Evolutionary conservation across 2,113 vertebrate species (phyloP), one percentile per base, ranked within the genome.

Genomic region (Mesembrinibis cayennensis): DNA sequence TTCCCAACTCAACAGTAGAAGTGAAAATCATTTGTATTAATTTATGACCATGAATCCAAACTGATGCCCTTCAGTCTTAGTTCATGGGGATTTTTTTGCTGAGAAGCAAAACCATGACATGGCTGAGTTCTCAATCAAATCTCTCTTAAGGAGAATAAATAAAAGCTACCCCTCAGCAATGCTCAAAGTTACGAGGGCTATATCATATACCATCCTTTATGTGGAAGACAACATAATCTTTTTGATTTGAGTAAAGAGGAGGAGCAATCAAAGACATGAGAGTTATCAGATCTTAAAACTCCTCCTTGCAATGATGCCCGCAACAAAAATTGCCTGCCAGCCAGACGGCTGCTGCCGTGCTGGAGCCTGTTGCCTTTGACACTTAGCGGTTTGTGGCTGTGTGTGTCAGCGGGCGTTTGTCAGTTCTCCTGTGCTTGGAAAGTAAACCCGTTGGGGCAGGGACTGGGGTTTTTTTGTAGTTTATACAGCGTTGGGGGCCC

Each of bases 291-390:
- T 62, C 55, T 45, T 52, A 70, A 56, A 87, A 25, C 13, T 84
- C 29, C 25, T 63, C 56, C 56, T 91, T 74, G 47, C 52, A 74
- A 8, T 16, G n/a, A 72, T 59, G 44, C 10, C 38, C 15, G 1
- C 47, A 44, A 36, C 36, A 49, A 44, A 92, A 78, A 3, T 6
- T 29, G 16, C 59, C n/a, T n/a, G 36, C 10, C 45, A 40, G n/a
- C 9, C 3, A 7, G 13, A 8, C 0, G 7, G 63, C 80, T 49
- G 26, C 19, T 66, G 53, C 13, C 0, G 0, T 6, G 38, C 77
- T 69, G 19, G n/a, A 32, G 20, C 32, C 36, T 29, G 25, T 40
- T 66, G 38, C 38, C 67, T 91, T 32, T 87, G 58, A 27, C 34
- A 8, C 49, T 21, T 36, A 56, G 61, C 27, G 47, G 6, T 10